A percentile compares a stretch with the other conserved stretches of the same genome.
phyloP scores from a whole-genome alignment of 2,113 vertebrate genomes.

The Lanius collurio region DNA sequence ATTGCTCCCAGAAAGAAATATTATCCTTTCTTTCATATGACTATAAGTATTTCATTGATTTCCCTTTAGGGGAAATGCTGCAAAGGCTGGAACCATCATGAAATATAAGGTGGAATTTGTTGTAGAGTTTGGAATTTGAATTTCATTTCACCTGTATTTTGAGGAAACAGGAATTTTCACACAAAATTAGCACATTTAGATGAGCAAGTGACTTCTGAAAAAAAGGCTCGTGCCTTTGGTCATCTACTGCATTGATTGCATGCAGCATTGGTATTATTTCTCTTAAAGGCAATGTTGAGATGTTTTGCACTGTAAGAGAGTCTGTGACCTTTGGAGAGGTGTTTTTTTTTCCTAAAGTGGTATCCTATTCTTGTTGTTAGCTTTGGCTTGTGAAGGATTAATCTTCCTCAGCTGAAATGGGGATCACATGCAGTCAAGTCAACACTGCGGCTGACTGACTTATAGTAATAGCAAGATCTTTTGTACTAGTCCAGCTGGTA shows the following conservation, averaged over 20 bases:
- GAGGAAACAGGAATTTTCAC: not conserved
- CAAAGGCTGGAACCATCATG: not conserved
- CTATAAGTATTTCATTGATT: not conserved
- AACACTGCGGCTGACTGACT: not conserved
- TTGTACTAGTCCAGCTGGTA: not conserved
- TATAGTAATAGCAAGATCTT: not conserved
- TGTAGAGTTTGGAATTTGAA: not conserved
- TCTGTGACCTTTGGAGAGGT: not conserved
- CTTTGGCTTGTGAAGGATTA: not conserved
- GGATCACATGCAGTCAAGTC: not conserved
- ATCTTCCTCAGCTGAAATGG: not conserved
- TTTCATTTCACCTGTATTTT: not conserved
- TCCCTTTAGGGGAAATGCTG: not conserved
- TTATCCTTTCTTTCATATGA: not conserved
- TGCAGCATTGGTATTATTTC: not conserved
- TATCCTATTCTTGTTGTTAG: too few species aligned
- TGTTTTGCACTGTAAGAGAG: not conserved
- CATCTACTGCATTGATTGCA: not conserved
- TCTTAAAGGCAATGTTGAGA: not conserved
- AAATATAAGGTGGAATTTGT: not conserved
- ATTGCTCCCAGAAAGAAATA: not conserved
- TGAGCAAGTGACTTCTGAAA: not conserved
- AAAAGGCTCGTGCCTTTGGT: not conserved
- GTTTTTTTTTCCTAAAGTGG: not conserved
- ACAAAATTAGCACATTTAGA: not conserved